Base-by-base conservation (phyloP, 2,113 vertebrate species). In the Odobenus rosmarus region DNA sequence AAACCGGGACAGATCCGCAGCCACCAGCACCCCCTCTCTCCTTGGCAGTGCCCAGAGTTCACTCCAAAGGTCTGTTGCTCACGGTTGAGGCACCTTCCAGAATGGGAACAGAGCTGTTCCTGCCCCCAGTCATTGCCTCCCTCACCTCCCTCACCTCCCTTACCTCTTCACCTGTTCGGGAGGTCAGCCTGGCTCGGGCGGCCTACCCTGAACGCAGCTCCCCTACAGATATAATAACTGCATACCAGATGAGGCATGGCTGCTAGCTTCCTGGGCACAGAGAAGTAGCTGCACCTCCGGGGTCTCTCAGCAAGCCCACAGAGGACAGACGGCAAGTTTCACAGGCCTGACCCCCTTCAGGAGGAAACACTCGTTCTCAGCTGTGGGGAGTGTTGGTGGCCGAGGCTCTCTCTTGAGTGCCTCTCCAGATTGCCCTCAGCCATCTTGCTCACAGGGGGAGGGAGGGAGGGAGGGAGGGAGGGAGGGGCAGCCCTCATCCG, bases 201-300 rank as follows among this genome's bases (percentile, higher is more conserved):
- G 69, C 6, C 31, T 8, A 7, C 64, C 61, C 53, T 6, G 9
- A n/a, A 57, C 1, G 26, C 23, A 5, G 61, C 33, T 90, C 26
- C 49, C 9, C 5, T 42, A 5, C 62, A 15, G 23, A 36, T 19
- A 15, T 0, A 8, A 4, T 31, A 64, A 36, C 11, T 83, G 61
- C 28, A 14, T 10, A 18, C 5, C 55, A 2, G 36, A 3, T 4
- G 9, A 7, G 33, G 11, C 12, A 5, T 11, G 55, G 61, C 28
- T 64, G 31, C 33, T 31, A 16, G 49, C 7, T 31, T 46, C 28
- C 3, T 3, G 0, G 7, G 53, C 51, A 7, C 46, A 28, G 74
- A 46, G 76, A 71, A 39, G 16, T 0, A 28, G 5, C 62, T 4
- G 5, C 31, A 0, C 69, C 14, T 0, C 1, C 15, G 42, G 10